phyloP scores from a whole-genome alignment of 2,888 invertebrate genomes.

The Invenusta paracnida region DNA sequence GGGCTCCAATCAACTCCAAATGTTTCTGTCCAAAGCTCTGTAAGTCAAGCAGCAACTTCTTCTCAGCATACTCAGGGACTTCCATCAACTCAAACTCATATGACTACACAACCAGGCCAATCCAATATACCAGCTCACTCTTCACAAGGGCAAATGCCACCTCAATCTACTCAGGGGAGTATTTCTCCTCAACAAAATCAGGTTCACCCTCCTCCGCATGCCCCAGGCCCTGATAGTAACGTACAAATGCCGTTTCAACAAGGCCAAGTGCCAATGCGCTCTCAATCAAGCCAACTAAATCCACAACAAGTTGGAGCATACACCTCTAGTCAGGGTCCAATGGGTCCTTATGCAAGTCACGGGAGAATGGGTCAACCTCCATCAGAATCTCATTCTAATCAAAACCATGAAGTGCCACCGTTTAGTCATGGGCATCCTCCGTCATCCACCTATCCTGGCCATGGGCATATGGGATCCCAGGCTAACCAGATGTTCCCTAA shows the following conservation, averaged over 20 bases:
- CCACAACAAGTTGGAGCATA: not conserved
- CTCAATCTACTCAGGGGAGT: not conserved
- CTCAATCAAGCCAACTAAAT: not conserved
- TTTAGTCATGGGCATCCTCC: not conserved
- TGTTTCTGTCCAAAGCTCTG: too few relatives aligned
- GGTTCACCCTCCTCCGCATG: not conserved
- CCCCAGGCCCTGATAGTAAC: not conserved
- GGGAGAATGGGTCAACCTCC: not conserved
- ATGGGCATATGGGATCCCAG: not conserved
- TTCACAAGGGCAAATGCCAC: not conserved
- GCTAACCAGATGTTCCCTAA: not conserved
- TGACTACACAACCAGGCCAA: too few relatives aligned
- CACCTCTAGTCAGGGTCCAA: not conserved
- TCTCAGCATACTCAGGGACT: too few relatives aligned
- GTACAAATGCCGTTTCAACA: not conserved
- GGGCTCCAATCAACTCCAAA: too few relatives aligned
- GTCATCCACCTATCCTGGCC: not conserved
- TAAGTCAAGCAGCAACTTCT: too few relatives aligned
- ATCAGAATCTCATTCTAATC: not conserved
- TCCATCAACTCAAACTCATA: too few relatives aligned
- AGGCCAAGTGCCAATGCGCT: not conserved
- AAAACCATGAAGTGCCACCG: not conserved
- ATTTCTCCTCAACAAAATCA: not conserved
- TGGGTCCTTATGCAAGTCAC: not conserved
- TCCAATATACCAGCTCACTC: too few relatives aligned